A percentile compares a stretch with the other conserved stretches of the same genome.
phyloP scores from a whole-genome alignment of 2,113 vertebrate genomes.

The Centropristis striata region DNA sequence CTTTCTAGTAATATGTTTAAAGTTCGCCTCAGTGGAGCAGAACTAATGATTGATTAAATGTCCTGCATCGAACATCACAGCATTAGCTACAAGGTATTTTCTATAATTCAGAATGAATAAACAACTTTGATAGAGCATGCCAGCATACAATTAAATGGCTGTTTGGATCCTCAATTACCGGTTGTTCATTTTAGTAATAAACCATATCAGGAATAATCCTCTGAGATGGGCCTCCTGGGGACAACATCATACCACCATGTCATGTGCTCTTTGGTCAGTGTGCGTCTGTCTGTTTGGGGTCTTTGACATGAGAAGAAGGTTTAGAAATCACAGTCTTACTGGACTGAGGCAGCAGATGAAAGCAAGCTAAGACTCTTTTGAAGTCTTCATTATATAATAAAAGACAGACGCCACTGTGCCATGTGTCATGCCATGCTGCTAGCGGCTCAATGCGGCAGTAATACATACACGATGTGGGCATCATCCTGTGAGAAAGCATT shows the following conservation, averaged over 20 bases:
- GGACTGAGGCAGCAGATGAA: constrained; percentile 90
- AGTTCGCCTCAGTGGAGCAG: not conserved
- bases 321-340: constrained; percentile 81
- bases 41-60: not conserved
- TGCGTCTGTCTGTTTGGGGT: constrained; percentile 58
- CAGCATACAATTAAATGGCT: not conserved
- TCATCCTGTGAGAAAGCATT: constrained; percentile 27
- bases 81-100: not conserved
- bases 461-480: constrained; percentile 31
- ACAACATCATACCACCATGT: constrained; percentile 47
- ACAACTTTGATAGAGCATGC: no score
- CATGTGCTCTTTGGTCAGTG: constrained; percentile 63
- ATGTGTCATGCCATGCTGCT: constrained; percentile 52
- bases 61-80: not conserved
- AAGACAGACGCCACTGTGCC: constrained; percentile 61
- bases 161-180: not conserved
- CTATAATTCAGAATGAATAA: not conserved
- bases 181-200: constrained; percentile 5
- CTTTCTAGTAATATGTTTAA: not conserved
- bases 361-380: constrained; percentile 83
- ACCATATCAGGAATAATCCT: constrained; percentile 21
- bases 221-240: constrained; percentile 2
- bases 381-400: constrained; percentile 81
- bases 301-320: constrained; percentile 57
- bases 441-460: constrained; percentile 45